phyloP scores from a whole-genome alignment of 1,140 invertebrate genomes.

The Aphelinus certus region DNA sequence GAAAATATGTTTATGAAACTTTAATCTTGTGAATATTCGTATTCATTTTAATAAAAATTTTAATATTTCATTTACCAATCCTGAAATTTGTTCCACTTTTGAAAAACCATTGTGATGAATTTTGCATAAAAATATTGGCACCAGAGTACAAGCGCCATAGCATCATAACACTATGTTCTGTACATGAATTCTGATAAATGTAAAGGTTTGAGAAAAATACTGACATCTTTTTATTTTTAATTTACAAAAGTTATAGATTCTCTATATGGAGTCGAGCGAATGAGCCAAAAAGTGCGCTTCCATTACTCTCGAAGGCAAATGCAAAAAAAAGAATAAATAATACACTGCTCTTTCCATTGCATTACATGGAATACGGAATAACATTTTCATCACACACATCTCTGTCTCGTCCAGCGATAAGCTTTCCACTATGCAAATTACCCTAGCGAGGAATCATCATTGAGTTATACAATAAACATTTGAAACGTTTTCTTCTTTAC shows the following conservation, averaged over 20 bases:
- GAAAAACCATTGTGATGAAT: neutral
- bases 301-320: conserved; percentile 29
- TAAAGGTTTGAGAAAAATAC: conserved; percentile 36
- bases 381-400: conserved; percentile 17
- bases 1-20: conserved; percentile 36
- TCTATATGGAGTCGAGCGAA: conserved; percentile 16
- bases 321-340: conserved; percentile 33
- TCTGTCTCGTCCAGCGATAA: conserved; percentile 39
- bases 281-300: conserved; percentile 28
- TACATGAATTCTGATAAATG: conserved; percentile 25
- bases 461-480: conserved; percentile 44
- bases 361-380: conserved; percentile 35
- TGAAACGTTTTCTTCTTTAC: conserved; percentile 49
- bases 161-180: conserved; percentile 16
- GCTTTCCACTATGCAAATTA: conserved; percentile 38
- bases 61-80: no score
- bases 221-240: conserved; percentile 35
- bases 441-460: conserved; percentile 46
- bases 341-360: conserved; percentile 36
- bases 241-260: conserved; percentile 36
- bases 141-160: conserved; percentile 19
- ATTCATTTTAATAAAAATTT: no score
- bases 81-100: neutral
- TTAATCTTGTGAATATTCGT: neutral
- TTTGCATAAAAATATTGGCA: conserved; percentile 35